A percentile compares a stretch with the other conserved stretches of the same genome.
These are phyloP conservation scores for Microtus richardsoni DNA, from an alignment of 2,113 vertebrate species.

Conservation along the genomic window DNA sequence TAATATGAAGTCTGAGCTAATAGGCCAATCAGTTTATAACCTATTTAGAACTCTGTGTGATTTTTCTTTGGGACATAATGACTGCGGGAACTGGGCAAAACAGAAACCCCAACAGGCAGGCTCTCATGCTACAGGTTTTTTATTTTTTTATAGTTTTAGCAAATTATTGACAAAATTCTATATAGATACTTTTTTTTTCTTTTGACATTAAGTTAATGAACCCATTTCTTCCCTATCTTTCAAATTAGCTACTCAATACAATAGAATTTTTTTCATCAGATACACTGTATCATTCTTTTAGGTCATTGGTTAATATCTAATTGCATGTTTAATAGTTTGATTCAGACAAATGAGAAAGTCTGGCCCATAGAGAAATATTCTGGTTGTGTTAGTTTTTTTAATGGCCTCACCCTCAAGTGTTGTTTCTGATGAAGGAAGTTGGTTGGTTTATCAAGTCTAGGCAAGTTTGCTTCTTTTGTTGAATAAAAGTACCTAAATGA, in stretches of 20 bases:
- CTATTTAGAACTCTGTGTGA: no score
- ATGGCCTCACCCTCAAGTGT: fast-evolving
- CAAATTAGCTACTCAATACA: background rate
- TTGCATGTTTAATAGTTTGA: background rate
- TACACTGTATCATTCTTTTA: background rate
- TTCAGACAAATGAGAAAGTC: background rate
- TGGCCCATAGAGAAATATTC: background rate
- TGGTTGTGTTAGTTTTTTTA: background rate
- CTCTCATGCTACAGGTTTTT: background rate
- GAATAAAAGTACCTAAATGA: background rate
- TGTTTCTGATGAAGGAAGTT: fast-evolving
- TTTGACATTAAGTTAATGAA: background rate
- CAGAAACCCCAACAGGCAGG: no score
- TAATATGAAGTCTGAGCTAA: no score
- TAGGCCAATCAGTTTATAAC: no score
- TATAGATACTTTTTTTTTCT: background rate
- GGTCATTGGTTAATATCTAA: background rate
- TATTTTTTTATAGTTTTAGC: conserved; percentile 58
- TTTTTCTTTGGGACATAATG: no score
- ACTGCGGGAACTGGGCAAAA: no score
- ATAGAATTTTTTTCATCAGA: background rate
- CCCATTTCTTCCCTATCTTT: background rate
- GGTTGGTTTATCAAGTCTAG: background rate
- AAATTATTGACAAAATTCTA: conserved; percentile 7
- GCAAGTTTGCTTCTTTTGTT: background rate